Conservation (phyloP, 1,140 invertebrate species). For the Sipha flava region DNA sequence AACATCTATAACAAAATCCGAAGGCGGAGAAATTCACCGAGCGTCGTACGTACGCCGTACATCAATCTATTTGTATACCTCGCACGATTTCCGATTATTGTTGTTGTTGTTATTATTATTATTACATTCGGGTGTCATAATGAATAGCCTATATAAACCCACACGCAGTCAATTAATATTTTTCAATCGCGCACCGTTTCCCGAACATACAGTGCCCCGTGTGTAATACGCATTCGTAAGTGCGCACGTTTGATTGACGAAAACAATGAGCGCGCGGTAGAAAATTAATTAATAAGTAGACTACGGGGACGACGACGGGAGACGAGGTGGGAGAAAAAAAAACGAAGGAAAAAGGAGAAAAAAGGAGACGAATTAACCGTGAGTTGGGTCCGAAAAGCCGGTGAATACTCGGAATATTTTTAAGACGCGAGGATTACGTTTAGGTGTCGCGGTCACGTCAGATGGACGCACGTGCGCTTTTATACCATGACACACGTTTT, state of each 20-base stretch:
- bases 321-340: too few relatives aligned
- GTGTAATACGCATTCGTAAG: too few relatives aligned
- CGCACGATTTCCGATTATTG: background rate
- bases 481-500: slow-evolving; percentile 29
- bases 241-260: too few relatives aligned
- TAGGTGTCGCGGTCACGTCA: slow-evolving; percentile 30
- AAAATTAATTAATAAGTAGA: too few relatives aligned
- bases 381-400: background rate
- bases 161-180: background rate
- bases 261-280: too few relatives aligned
- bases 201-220: too few relatives aligned
- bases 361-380: background rate
- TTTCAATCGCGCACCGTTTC: too few relatives aligned
- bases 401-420: background rate
- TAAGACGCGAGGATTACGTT: background rate
- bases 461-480: slow-evolving; percentile 30
- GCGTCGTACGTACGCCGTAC: background rate
- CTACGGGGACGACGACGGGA: too few relatives aligned
- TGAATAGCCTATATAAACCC: background rate
- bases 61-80: background rate
- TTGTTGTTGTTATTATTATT: too few relatives aligned
- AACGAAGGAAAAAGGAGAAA: background rate
- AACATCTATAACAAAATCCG: background rate
- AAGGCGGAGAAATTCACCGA: background rate
- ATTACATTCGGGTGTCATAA: background rate